Evolutionary conservation across 2,797 vertebrate species (phyloP), one percentile per base, ranked within the genome.

Genomic region (Lagodon rhomboides): DNA sequence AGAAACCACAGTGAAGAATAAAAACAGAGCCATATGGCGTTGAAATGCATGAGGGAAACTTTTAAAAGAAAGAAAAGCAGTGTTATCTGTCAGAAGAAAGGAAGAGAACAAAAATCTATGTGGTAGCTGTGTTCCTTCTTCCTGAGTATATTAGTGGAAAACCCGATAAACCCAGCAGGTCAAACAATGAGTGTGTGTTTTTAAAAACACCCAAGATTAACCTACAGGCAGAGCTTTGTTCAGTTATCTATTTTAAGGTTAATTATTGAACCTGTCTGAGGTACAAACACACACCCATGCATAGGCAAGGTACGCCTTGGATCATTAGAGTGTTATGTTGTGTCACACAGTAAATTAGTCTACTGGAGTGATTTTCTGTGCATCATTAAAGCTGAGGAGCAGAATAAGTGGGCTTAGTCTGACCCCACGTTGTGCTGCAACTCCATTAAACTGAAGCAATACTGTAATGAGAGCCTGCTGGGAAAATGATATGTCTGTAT

Each of bases 391-490:
- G 79, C 86, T 34, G 70, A 86, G 71, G 75, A 89, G 66, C 72
- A 75, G 87, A 91, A 91, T 88, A 68, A 93, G 84, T 91, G 89
- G 87, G 82, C 82, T 84, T 64, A 63, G 86, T 77, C 79, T 91
- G 89, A 92, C 88, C 90, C 86, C 91, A 87, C 61, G 85, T 88
- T 87, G 91, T 81, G 87, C 85, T 23, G 59, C 81, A 75, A 81
- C 58, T 85, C 90, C 88, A 91, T 90, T 92, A 92, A 92, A 94
- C 80, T 71, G 59, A 87, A 88, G 90, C 88, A 90, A 85, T 73
- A 74, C 85, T 76, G 83, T 94, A 96, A 95, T 95, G 91, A 95
- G 87, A 94, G 91, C 92, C 91, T 92, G 92, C 92, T 91, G 92
- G 85, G 93, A 92, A 95, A 95, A 95, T 95, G 63, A 94, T 91